These are phyloP conservation scores for Orthonychiurus folsomi DNA, from an alignment of 2,888 invertebrate genomes.

Conservation along the genomic window DNA sequence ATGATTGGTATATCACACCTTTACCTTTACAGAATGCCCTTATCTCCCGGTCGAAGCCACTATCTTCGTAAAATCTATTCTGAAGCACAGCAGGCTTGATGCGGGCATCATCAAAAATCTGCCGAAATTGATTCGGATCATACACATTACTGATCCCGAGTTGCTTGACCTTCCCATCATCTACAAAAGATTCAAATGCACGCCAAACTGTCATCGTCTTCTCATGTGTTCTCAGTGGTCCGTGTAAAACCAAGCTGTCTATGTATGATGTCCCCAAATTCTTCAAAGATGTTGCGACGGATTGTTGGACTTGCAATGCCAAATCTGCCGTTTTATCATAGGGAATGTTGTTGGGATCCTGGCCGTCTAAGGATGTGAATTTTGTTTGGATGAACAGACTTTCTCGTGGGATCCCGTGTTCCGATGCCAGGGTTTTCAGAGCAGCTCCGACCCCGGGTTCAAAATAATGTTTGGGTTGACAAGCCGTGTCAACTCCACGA, in stretches of 20 bases:
- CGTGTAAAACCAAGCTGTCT: slow-evolving; percentile 37
- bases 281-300: slow-evolving; percentile 26
- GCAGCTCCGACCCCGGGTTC: slow-evolving; percentile 31
- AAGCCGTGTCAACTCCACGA: slow-evolving; percentile 37
- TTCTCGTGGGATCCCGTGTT: slow-evolving; percentile 13
- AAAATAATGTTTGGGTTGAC: slow-evolving; percentile 38
- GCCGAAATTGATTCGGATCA: slow-evolving; percentile 11
- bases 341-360: slow-evolving; percentile 34
- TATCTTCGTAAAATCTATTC: slow-evolving; percentile 16
- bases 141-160: slow-evolving; percentile 24
- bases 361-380: slow-evolving; percentile 36
- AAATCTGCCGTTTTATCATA: slow-evolving; percentile 32
- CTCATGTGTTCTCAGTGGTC: slow-evolving; percentile 30
- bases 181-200: slow-evolving; percentile 33
- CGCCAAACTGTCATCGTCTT: slow-evolving; percentile 36
- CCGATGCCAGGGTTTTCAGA: slow-evolving; percentile 12
- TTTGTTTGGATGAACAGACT: slow-evolving; percentile 35
- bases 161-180: slow-evolving; percentile 23
- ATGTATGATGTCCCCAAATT: slow-evolving; percentile 36
- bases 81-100: slow-evolving; percentile 23
- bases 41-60: slow-evolving; percentile 15
- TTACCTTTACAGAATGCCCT: slow-evolving; percentile 16
- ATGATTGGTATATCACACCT: slow-evolving; percentile 22
- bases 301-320: slow-evolving; percentile 28
- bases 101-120: slow-evolving; percentile 15